A percentile compares a stretch with the other conserved stretches of the same genome.
These are phyloP conservation scores for Onychostruthus taczanowskii DNA, from an alignment of 2,113 vertebrate species.

Conservation along the genomic window DNA sequence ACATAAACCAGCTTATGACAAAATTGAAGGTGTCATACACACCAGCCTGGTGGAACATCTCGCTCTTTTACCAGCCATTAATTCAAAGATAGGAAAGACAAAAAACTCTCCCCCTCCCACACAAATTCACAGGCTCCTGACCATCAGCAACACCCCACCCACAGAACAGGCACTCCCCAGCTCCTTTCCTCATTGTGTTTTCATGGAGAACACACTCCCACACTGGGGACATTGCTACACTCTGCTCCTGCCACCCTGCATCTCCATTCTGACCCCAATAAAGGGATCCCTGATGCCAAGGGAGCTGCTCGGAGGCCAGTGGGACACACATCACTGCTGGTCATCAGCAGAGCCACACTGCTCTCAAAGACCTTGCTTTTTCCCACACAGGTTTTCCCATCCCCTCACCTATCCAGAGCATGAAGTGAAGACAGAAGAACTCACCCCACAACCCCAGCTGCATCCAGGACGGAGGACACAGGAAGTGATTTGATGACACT, in stretches of 20 bases:
- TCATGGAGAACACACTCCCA: background rate
- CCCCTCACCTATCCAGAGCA: background rate
- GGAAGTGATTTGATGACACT: background rate
- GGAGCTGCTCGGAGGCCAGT: background rate
- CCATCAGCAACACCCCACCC: background rate
- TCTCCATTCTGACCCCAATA: background rate
- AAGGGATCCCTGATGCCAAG: background rate
- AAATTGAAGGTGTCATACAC: background rate
- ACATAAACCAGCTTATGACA: background rate
- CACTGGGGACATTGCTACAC: fast-evolving
- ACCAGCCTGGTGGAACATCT: background rate
- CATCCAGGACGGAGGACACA: background rate
- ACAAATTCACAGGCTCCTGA: background rate
- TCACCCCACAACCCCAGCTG: background rate
- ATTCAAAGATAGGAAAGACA: background rate
- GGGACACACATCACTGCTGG: background rate
- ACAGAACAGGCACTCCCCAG: background rate
- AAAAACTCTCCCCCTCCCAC: background rate
- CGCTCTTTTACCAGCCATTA: background rate
- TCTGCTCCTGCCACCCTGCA: background rate
- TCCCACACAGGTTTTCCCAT: background rate
- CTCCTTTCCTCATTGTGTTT: background rate
- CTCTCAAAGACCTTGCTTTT: background rate
- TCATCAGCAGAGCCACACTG: fast-evolving
- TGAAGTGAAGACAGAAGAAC: background rate